Evolutionary conservation across 1,140 invertebrate genomes (phyloP).

Genomic region (Platorchestia sp.): DNA sequence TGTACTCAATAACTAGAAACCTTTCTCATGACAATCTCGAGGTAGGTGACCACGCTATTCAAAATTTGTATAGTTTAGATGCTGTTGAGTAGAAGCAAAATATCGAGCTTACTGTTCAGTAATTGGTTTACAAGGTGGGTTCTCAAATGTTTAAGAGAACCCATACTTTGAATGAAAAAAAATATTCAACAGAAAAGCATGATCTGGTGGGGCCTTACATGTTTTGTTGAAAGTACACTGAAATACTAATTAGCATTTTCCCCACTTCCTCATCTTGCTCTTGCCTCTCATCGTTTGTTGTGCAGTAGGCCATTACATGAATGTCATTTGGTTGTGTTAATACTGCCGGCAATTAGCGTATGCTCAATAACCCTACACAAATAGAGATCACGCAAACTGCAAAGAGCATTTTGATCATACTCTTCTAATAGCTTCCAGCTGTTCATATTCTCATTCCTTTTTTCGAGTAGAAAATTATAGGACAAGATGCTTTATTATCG

Average conservation of each 20-base stretch:
- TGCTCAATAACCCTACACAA: too few relatives aligned
- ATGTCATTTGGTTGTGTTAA: neutral
- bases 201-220: neutral
- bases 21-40: neutral
- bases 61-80: neutral
- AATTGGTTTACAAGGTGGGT: neutral
- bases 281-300: neutral
- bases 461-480: too few relatives aligned
- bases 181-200: too few relatives aligned
- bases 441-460: too few relatives aligned
- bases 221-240: neutral
- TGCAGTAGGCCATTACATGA: neutral
- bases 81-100: neutral
- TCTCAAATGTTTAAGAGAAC: neutral
- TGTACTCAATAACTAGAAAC: neutral
- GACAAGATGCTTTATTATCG: too few relatives aligned
- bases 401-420: too few relatives aligned
- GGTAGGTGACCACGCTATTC: neutral
- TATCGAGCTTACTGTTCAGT: neutral
- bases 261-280: neutral
- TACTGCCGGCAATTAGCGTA: neutral
- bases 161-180: neutral
- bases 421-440: too few relatives aligned
- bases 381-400: too few relatives aligned
- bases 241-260: neutral